Evolutionary conservation across 1,140 invertebrate species (phyloP), one percentile per base, ranked within the genome.

Genomic region (Nephila pilipes): DNA sequence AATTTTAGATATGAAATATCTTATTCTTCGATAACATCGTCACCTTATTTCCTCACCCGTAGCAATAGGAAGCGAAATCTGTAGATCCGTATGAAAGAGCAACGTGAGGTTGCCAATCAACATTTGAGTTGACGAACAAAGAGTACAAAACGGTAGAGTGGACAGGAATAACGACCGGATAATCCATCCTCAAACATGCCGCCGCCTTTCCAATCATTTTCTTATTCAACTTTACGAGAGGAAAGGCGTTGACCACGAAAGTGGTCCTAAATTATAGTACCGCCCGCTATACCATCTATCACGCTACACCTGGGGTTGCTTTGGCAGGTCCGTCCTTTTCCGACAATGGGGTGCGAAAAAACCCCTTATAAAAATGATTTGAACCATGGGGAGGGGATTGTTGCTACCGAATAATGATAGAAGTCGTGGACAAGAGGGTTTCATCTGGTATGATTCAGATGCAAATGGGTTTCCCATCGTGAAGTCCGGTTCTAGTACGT

Each of bases 201-300:
- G 32, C 69, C 69, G 29, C 46, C 22, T 22, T 25, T 18, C 46
- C 12, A 83, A 83, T 83, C 54, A 83, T 83, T 83, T n/a, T 75
- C 29, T 75, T 36, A 18, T 16, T 29, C 16, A 25, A 10, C 29
- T 32, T 46, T 38, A 22, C n/a, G 25, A 20, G 65, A 69, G 69
- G 25, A 36, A 36, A 90, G 88, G 88, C 88, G 88, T 90, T 90
- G 88, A 90, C 88, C 88, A 90, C 46, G 80, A 65, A 90, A 90
- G 88, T 90, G 88, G 75, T 55, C 88, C 87, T 88, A 88, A 88
- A 88, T 75, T 36, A 36, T 46, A 36, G 60, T 46, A n/a, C 87
- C 65, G 87, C 65, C 87, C 63, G 63, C 2, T 20, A n/a, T 22
- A 63, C 88, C 88, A 90, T 90, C 75, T 90, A 90, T 90, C 88